Evolutionary conservation across 2,888 invertebrate genomes (phyloP).

Genomic region (Drosophila neoperkinsi): DNA sequence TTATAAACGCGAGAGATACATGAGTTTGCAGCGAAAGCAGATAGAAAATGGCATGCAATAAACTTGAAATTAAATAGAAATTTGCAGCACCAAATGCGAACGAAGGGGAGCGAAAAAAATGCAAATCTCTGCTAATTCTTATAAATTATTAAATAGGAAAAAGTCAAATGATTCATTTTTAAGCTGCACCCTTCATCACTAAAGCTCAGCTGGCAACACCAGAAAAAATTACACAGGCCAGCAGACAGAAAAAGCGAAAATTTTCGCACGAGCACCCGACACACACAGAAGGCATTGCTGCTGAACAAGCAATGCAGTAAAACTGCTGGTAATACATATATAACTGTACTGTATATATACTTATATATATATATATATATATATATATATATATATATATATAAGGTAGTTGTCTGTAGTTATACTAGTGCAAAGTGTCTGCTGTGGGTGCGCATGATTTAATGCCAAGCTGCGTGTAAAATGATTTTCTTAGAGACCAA

Average conservation of each 20-base stretch:
- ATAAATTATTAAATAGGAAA: slow-evolving; percentile 81
- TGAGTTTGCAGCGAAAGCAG: slow-evolving; percentile 26
- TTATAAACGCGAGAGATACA: slow-evolving; percentile 25
- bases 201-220: slow-evolving; percentile 77
- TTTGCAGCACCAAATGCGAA: slow-evolving; percentile 64
- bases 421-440: neutral
- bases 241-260: slow-evolving; percentile 31
- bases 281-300: slow-evolving; percentile 38
- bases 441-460: slow-evolving; percentile 46
- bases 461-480: slow-evolving; percentile 50
- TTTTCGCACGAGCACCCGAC: slow-evolving; percentile 18
- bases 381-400: slow-evolving; percentile 1
- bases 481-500: slow-evolving; percentile 49
- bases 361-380: neutral
- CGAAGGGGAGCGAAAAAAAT: slow-evolving; percentile 47
- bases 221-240: slow-evolving; percentile 50
- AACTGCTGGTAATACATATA: neutral
- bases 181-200: slow-evolving; percentile 81
- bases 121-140: slow-evolving; percentile 82
- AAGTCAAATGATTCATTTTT: slow-evolving; percentile 82
- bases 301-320: slow-evolving; percentile 40
- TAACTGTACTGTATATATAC: slow-evolving; percentile 4
- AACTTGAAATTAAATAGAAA: slow-evolving; percentile 81
- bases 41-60: slow-evolving; percentile 72
- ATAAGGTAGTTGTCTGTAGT: neutral